Evolutionary conservation across 2,888 invertebrate species (phyloP).

Genomic region (Lasioglossum oenotherae): DNA sequence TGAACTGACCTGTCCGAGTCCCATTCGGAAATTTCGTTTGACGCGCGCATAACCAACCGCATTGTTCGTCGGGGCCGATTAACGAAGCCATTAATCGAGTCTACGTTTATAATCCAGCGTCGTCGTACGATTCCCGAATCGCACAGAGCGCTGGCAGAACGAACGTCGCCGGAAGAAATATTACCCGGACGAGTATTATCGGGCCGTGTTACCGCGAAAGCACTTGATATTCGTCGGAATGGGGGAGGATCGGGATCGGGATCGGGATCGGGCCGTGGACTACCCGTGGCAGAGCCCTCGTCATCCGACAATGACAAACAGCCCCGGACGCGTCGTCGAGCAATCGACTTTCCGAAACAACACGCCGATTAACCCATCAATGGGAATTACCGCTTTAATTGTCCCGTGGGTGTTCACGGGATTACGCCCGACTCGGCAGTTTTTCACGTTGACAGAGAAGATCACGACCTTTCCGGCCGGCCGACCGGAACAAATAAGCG

Average conservation of each 20-base stretch:
- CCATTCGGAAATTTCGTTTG: neutral
- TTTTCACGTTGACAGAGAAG: slow-evolving; percentile 35
- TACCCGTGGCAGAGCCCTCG: neutral
- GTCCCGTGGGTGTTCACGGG: slow-evolving; percentile 60
- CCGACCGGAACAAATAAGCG: slow-evolving; percentile 54
- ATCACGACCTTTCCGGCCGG: slow-evolving; percentile 53
- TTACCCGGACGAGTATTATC: slow-evolving; percentile 17
- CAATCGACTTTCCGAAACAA: slow-evolving; percentile 58
- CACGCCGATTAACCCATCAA: slow-evolving; percentile 65
- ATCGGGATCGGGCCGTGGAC: slow-evolving; percentile 2
- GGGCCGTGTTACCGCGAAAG: slow-evolving; percentile 10
- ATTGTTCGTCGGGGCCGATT: neutral
- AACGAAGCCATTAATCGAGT: slow-evolving; percentile 7
- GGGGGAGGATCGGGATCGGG: neutral
- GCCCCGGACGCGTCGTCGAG: slow-evolving; percentile 9
- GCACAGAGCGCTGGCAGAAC: slow-evolving; percentile 15
- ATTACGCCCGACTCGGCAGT: slow-evolving; percentile 13
- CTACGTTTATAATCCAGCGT: neutral
- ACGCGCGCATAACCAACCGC: neutral
- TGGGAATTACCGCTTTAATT: slow-evolving; percentile 66
- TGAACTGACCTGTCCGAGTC: neutral
- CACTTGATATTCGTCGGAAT: slow-evolving; percentile 2
- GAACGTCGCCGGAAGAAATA: slow-evolving; percentile 24
- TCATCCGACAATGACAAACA: slow-evolving; percentile 36
- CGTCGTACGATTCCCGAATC: neutral